Conservation (phyloP, 1,140 invertebrate genomes). For the Apis cerana region DNA sequence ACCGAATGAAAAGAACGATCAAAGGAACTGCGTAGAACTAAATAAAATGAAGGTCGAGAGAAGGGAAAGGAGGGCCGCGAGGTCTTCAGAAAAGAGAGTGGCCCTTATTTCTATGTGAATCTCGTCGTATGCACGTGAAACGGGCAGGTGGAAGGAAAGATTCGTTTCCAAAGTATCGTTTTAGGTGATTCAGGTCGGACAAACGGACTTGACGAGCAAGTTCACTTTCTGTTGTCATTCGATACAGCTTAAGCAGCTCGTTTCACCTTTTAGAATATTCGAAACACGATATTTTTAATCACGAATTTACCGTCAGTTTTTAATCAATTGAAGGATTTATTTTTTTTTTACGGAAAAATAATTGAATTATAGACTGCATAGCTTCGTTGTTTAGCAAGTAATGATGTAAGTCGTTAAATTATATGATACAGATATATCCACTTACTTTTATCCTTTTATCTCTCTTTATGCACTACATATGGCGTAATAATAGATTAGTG, state of each 20-base stretch:
- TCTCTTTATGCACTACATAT: neutral
- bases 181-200: slow-evolving; percentile 9
- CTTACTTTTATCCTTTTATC: slow-evolving; percentile 1
- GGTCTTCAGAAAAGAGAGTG: neutral
- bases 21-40: neutral
- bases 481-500: neutral
- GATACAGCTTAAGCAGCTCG: neutral
- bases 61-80: neutral
- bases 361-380: neutral
- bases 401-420: neutral
- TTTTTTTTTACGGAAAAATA: too few species aligned
- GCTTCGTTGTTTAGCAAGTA: neutral
- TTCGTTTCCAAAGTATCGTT: slow-evolving; percentile 23
- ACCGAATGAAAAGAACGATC: neutral
- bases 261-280: neutral
- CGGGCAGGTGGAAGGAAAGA: slow-evolving; percentile 13
- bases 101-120: slow-evolving; percentile 27
- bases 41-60: slow-evolving; percentile 10
- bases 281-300: too few species aligned
- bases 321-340: too few species aligned
- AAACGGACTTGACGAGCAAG: neutral
- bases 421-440: neutral
- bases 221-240: neutral
- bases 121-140: slow-evolving; percentile 11
- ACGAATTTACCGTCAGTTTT: neutral